These are phyloP conservation scores for Ptychodera flava DNA, from an alignment of 35 echinoderm and acorn worm species.

Conservation along the genomic window DNA sequence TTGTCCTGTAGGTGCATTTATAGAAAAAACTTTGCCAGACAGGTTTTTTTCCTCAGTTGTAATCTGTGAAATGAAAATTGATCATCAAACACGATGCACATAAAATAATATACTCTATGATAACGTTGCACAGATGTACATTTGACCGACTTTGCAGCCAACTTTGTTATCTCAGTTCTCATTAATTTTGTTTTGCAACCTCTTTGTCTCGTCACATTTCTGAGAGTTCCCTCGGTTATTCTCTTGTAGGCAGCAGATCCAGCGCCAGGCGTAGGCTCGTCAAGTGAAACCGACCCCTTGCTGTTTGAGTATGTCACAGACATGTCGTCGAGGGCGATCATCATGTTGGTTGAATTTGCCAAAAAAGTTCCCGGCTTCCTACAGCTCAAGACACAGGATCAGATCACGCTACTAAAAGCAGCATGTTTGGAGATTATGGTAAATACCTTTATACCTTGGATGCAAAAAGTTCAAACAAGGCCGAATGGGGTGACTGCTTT, in stretches of 20 bases:
- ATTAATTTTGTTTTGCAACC: neutral
- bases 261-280: neutral
- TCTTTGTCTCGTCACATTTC: neutral
- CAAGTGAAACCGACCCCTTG: constrained; percentile 52
- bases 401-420: constrained; percentile 96
- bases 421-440: constrained; percentile 97
- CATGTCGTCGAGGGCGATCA: constrained; percentile 83
- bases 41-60: too few relatives aligned
- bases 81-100: too few relatives aligned
- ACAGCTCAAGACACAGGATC: constrained; percentile 67
- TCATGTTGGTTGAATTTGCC: constrained; percentile 98
- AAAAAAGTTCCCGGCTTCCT: constrained; percentile 95
- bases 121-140: too few relatives aligned
- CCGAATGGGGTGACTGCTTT: neutral
- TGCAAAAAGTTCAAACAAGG: neutral
- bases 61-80: too few relatives aligned
- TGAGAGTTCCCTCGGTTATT: neutral
- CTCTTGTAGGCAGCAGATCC: neutral
- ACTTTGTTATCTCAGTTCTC: too few relatives aligned
- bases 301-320: constrained; percentile 87
- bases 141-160: too few relatives aligned
- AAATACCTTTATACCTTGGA: constrained; percentile 7
- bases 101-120: too few relatives aligned
- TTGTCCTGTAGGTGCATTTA: too few relatives aligned
- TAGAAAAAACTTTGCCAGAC: too few relatives aligned